Base-by-base conservation (phyloP, 2,113 vertebrate species). In the Phalacrocorax pelagicus region DNA sequence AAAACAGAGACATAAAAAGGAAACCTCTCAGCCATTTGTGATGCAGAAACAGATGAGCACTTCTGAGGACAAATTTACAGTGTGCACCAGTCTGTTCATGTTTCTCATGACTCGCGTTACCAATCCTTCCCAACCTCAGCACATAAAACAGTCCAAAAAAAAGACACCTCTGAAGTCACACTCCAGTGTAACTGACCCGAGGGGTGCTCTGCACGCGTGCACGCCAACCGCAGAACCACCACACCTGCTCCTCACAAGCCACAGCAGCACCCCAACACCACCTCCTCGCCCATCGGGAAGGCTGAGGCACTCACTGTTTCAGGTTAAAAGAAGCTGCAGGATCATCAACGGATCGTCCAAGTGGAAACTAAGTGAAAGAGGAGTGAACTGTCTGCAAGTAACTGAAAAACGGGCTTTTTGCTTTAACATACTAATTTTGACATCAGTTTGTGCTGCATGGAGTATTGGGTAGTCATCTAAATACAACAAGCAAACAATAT, bases 121-220 rank as follows among this genome's bases (percentile, higher is more conserved):
- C 1, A 0, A 15, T 38, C 75, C 36, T 29, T 66, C 63, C 65
- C 29, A 61, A 72, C 51, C 3, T 51, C 15, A 11, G 17, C 29
- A 23, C 36, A 30, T 18, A 58, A 65, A 75, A 57, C 27, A 52
- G n/a, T n/a, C 26, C 46, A 55, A 21, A 21, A 38, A 38, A 71
- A 46, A 52, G 32, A 67, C 32, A 32, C 13, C 22, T 47, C 24
- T 62, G 52, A 55, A 55, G 42, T 10, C 62, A 63, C 2, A 1
- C 16, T n/a, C 21, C n/a, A 32, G 23, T 3, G 1, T 22, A 32
- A 22, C 0, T 7, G 26, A 4, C 10, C 5, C 3, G 34, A 42
- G 15, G 24, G 15, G 10, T 30, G 16, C 12, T 69, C 49, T 13
- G 10, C 5, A 2, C 1, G 6, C 9, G 1, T 24, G 12, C 20